Evolutionary conservation across 2,888 invertebrate species (phyloP).

Genomic region (Nysson spinosus): DNA sequence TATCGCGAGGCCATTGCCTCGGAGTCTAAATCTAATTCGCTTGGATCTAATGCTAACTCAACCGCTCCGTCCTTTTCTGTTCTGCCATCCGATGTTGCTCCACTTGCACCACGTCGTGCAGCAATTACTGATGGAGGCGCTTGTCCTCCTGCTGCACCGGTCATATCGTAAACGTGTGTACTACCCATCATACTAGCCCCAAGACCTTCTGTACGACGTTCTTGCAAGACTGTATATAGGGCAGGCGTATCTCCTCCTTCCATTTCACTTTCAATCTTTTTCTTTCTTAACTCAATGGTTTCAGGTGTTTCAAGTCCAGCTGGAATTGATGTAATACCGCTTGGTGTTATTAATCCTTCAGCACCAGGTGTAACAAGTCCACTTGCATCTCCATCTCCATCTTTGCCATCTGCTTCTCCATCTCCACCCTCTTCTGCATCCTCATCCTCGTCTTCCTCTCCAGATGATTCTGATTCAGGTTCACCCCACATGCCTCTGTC

Average conservation of each 20-base stretch:
- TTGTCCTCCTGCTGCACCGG: slow-evolving; percentile 82
- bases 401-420: slow-evolving; percentile 76
- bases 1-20: slow-evolving; percentile 97
- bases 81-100: slow-evolving; percentile 69
- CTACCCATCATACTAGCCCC: slow-evolving; percentile 98
- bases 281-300: slow-evolving; percentile 97
- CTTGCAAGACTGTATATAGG: slow-evolving; percentile 96
- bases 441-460: slow-evolving; percentile 84
- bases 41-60: slow-evolving; percentile 97
- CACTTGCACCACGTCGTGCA: slow-evolving; percentile 74
- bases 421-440: slow-evolving; percentile 80
- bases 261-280: slow-evolving; percentile 96
- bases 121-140: slow-evolving; percentile 80
- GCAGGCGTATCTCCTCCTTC: slow-evolving; percentile 97
- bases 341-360: slow-evolving; percentile 95
- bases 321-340: slow-evolving; percentile 93
- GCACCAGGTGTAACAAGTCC: slow-evolving; percentile 93
- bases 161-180: slow-evolving; percentile 98
- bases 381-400: slow-evolving; percentile 83
- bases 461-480: slow-evolving; percentile 81
- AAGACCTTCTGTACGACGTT: slow-evolving; percentile 93
- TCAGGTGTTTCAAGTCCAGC: slow-evolving; percentile 99
- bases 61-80: slow-evolving; percentile 84
- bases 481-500: slow-evolving; percentile 98
- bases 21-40: slow-evolving; percentile 96